Base-by-base conservation (phyloP, 1,140 invertebrate species). In the Temnothorax longispinosus region DNA sequence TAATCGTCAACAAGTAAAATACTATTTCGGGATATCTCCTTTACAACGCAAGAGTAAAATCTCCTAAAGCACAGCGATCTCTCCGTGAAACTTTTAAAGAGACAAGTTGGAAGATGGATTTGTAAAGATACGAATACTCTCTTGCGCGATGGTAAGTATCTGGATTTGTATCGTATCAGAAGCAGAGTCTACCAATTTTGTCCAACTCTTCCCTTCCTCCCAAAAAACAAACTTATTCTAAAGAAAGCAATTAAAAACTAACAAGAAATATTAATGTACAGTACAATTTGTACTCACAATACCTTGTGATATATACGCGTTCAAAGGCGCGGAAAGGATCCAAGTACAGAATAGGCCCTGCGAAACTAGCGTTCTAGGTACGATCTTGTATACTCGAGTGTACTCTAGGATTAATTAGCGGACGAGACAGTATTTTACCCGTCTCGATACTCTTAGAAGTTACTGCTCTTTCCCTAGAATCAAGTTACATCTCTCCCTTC, bases 381-480 rank as follows among this genome's bases (percentile, higher is more conserved):
- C 32, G 7, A 32, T 32, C 54, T 82, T n/a, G 32, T 27, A 27
- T 27, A 27, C 27, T 21, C 77, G 15, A 6, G 44, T 41, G 6
- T 52, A 5, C 13, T 47, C 21, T 13, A 69, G 6, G 3, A 38
- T 62, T 54, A 15, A 50, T 75, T 21, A 72, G n/a, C 60, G 15
- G 11, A 38, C 88, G 86, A 90, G 89, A 87, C 71, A 89, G 88
- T 89, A 90, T 75, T 90, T 89, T 89, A 89, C 88, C 82, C 75
- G 84, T 54, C 54, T 35, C 80, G 65, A 82, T 72, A 74, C 11
- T 21, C 41, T 78, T 78, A 38, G 41, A 47, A 50, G 11, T 47
- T 50, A 64, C 18, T 52, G 27, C 52, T 47, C 21, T 44, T 10
- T n/a, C 15, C 15, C 38, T 76, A 44, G 35, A 41, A 10, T 56